Conservation (phyloP, 2,113 vertebrate species). For the Hiodon tergisus region DNA sequence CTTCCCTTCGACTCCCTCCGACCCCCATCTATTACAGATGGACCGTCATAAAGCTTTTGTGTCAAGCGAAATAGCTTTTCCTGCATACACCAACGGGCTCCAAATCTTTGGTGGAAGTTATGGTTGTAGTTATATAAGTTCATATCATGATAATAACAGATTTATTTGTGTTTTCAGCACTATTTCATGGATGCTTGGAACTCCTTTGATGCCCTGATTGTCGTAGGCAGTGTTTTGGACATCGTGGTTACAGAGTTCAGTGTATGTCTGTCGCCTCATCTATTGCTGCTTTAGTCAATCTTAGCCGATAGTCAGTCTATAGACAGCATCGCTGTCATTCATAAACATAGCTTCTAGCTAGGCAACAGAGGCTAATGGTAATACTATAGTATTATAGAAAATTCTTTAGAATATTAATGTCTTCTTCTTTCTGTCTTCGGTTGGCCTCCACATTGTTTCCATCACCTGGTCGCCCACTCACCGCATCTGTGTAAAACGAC, state of each 20-base stretch:
- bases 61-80: too few relatives aligned
- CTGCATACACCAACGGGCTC: too few relatives aligned
- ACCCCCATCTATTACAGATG: too few relatives aligned
- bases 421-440: not conserved
- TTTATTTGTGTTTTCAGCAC: constrained; percentile 62
- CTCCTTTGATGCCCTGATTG: constrained; percentile 87
- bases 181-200: constrained; percentile 92
- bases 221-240: constrained; percentile 90
- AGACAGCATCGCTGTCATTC: not conserved
- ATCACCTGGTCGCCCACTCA: not conserved
- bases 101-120: too few relatives aligned
- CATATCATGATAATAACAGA: too few relatives aligned
- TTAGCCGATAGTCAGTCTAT: too few relatives aligned
- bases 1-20: too few relatives aligned
- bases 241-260: constrained; percentile 89
- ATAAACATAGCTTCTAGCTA: not conserved
- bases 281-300: not conserved
- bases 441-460: not conserved
- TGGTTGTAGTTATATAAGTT: too few relatives aligned
- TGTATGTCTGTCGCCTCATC: constrained; percentile 56
- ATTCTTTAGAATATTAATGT: not conserved
- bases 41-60: too few relatives aligned
- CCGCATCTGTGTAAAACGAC: too few relatives aligned
- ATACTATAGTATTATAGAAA: not conserved
- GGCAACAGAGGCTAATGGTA: not conserved